Conservation (phyloP, 2,888 invertebrate species). For the Hydroisotoma schaefferi region DNA sequence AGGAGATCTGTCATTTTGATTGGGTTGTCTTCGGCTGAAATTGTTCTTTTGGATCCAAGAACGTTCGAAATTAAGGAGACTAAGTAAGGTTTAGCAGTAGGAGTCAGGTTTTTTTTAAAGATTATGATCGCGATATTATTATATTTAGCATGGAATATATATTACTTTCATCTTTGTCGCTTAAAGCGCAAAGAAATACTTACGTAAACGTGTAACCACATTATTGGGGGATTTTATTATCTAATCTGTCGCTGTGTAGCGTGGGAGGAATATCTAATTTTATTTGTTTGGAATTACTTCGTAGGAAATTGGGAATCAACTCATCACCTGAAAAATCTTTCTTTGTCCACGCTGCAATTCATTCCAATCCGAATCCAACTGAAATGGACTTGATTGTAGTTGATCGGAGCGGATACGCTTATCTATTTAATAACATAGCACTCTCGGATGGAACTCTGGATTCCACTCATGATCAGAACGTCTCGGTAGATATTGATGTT, state of each 20-base stretch:
- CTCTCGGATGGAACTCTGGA: constrained; percentile 36
- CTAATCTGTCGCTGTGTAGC: too few species aligned
- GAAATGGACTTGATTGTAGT: constrained; percentile 38
- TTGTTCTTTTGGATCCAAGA: constrained; percentile 37
- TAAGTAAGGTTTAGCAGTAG: constrained; percentile 2
- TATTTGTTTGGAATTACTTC: too few species aligned
- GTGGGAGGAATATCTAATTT: too few species aligned
- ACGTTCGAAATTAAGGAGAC: constrained; percentile 23
- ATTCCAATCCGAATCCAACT: constrained; percentile 36
- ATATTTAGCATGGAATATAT: not conserved
- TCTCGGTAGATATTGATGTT: constrained; percentile 37
- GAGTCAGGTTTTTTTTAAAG: not conserved
- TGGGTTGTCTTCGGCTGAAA: constrained; percentile 37
- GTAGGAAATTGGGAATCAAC: too few species aligned
- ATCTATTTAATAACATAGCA: constrained; percentile 25
- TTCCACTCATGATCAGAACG: constrained; percentile 36
- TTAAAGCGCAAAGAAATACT: too few species aligned
- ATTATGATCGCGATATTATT: not conserved
- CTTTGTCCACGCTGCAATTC: constrained; percentile 40
- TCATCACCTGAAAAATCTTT: too few species aligned
- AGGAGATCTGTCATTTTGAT: constrained; percentile 38
- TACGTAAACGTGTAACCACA: too few species aligned
- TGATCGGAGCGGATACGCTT: constrained; percentile 21
- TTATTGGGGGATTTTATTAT: too few species aligned
- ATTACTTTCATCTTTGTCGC: too few species aligned